Evolutionary conservation across 2,888 invertebrate genomes (phyloP).

Genomic region (Drosophila flavopinicola): DNA sequence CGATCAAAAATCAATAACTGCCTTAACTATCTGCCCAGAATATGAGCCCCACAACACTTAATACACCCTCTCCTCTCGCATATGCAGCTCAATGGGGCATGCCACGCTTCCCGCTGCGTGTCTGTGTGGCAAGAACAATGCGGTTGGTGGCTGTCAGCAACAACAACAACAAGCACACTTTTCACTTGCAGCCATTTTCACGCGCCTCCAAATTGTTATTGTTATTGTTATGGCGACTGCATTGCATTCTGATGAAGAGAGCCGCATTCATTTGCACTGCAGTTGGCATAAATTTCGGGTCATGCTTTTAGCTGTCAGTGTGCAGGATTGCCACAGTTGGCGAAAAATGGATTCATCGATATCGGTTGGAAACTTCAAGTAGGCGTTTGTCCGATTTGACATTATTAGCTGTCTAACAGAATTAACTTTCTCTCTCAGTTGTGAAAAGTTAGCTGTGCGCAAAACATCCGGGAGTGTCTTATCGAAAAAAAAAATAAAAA

Average conservation of each 20-base stretch:
- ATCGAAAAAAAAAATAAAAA: conserved; percentile 13
- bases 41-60: neutral
- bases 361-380: conserved; percentile 20
- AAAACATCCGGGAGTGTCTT: conserved; percentile 35
- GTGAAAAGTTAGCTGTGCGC: conserved; percentile 50
- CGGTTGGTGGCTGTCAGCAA: conserved; percentile 15
- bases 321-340: conserved; percentile 18
- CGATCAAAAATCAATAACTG: neutral
- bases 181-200: conserved; percentile 26
- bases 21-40: neutral
- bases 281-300: conserved; percentile 10
- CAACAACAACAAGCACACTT: no score
- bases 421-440: conserved; percentile 34
- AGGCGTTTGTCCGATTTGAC: conserved; percentile 32
- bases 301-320: neutral
- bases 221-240: conserved; percentile 4
- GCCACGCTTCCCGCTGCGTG: neutral
- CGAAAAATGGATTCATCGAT: conserved; percentile 21
- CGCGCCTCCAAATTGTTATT: conserved; percentile 17
- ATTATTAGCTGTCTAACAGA: conserved; percentile 1
- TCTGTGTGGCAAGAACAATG: conserved; percentile 12
- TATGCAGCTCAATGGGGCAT: neutral
- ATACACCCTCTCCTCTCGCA: no score
- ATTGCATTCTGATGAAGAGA: neutral
- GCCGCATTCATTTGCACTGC: conserved; percentile 3